A percentile compares a stretch with the other conserved stretches of the same genome.
Conservation (phyloP, 2,113 vertebrate genomes). For the Oenanthe melanoleuca region DNA sequence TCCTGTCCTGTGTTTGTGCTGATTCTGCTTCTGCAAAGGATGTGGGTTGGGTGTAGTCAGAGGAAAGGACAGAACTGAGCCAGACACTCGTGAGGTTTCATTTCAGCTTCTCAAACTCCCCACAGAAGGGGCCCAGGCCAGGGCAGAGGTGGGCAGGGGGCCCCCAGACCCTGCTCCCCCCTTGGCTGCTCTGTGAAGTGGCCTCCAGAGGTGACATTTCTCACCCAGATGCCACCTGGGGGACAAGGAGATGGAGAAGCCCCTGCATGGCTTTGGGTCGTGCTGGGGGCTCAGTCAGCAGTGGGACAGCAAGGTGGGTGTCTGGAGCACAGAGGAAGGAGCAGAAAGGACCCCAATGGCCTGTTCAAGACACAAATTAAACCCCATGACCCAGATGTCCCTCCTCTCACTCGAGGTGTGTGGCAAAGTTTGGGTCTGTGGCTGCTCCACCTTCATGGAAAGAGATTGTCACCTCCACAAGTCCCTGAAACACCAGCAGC, state of each 20-base stretch:
- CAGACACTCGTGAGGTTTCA: neutral
- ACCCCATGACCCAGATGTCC: fast-evolving
- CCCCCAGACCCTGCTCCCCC: neutral
- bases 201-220: neutral
- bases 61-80: slow-evolving; percentile 9
- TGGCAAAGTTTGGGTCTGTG: neutral
- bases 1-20: neutral
- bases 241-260: neutral
- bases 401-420: fast-evolving
- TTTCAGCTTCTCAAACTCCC: neutral
- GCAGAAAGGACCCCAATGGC: neutral
- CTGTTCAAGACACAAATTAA: neutral
- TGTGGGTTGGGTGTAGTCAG: slow-evolving; percentile 42
- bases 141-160: neutral
- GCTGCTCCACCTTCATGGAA: neutral
- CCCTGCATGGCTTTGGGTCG: neutral
- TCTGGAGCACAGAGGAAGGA: neutral
- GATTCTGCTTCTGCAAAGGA: slow-evolving; percentile 28
- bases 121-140: neutral
- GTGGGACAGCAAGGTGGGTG: neutral
- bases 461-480: neutral
- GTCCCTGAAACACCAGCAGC: neutral
- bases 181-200: neutral
- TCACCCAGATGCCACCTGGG: fast-evolving
- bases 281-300: neutral